A percentile compares a stretch with the other conserved stretches of the same genome.
Conservation (phyloP, 2,113 vertebrate genomes). For the Taurulus bubalis region DNA sequence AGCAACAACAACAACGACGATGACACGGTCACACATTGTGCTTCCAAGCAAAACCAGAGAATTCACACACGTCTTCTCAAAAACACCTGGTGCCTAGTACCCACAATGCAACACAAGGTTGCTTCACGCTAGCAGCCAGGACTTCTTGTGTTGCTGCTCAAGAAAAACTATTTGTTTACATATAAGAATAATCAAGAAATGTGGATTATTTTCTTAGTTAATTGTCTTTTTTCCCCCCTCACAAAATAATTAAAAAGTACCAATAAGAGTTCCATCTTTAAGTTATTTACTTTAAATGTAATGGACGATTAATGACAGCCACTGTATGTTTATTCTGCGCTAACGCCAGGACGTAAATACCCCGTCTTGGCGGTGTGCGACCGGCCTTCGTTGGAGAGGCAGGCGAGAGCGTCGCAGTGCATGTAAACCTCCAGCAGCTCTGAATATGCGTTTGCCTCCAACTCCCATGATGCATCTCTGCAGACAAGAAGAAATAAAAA, state of each 20-base stretch:
- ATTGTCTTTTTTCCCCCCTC: not conserved
- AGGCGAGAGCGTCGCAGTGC: slow-evolving; percentile 88
- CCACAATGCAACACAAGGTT: not conserved
- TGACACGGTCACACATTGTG: not conserved
- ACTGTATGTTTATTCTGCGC: too few relatives aligned
- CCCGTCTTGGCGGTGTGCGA: slow-evolving; percentile 87
- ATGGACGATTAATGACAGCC: too few relatives aligned
- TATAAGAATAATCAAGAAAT: not conserved
- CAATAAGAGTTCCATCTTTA: too few relatives aligned
- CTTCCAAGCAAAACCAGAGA: too few relatives aligned
- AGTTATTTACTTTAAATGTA: not conserved
- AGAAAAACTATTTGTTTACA: not conserved
- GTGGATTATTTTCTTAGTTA: too few relatives aligned
- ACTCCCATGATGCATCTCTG: slow-evolving; percentile 97
- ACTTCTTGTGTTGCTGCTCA: too few relatives aligned
- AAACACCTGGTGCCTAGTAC: not conserved
- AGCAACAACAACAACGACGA: not conserved
- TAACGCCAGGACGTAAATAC: slow-evolving; percentile 77
- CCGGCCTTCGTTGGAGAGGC: slow-evolving; percentile 87
- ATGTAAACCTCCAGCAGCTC: slow-evolving; percentile 91
- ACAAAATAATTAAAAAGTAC: not conserved
- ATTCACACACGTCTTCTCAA: too few relatives aligned
- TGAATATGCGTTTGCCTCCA: slow-evolving; percentile 94
- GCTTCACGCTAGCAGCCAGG: too few relatives aligned
- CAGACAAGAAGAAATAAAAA: not conserved